Conservation (phyloP, 2,888 invertebrate species). For the Eristalis tenax region DNA sequence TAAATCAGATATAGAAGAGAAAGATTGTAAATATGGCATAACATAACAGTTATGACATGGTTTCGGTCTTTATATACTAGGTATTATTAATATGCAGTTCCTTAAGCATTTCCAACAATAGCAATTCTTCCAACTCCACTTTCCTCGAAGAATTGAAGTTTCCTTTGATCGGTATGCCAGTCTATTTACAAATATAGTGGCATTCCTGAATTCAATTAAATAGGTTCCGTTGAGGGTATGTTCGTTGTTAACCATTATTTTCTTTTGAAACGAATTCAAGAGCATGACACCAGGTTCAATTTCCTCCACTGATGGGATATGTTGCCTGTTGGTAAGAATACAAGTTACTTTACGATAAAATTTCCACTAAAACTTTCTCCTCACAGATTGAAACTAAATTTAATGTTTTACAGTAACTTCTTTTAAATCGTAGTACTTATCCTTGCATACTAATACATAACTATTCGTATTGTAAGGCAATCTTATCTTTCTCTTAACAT, state of each 20-base stretch:
- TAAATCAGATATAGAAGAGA: not conserved
- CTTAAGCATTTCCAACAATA: conserved; percentile 1
- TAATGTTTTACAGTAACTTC: conserved; percentile 41
- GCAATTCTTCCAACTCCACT: not conserved
- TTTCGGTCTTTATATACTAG: not conserved
- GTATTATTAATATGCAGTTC: not conserved
- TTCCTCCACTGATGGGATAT: no score
- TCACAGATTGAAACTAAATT: conserved; percentile 1
- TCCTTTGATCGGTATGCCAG: not conserved
- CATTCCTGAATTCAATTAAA: not conserved
- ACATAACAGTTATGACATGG: not conserved
- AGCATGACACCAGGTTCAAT: not conserved
- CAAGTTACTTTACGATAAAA: conserved; percentile 1
- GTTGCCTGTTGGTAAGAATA: not conserved
- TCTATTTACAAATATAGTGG: not conserved
- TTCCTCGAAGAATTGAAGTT: not conserved
- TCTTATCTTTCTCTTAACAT: not conserved
- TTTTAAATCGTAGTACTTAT: conserved; percentile 44
- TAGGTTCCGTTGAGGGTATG: no score
- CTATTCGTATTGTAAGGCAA: no score
- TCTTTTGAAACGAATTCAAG: not conserved
- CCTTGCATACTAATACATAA: no score
- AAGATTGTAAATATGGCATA: not conserved
- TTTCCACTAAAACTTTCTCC: not conserved
- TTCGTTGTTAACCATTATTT: not conserved